Conservation (phyloP, 2,113 vertebrate species). For the Motacilla tschutschensis region DNA sequence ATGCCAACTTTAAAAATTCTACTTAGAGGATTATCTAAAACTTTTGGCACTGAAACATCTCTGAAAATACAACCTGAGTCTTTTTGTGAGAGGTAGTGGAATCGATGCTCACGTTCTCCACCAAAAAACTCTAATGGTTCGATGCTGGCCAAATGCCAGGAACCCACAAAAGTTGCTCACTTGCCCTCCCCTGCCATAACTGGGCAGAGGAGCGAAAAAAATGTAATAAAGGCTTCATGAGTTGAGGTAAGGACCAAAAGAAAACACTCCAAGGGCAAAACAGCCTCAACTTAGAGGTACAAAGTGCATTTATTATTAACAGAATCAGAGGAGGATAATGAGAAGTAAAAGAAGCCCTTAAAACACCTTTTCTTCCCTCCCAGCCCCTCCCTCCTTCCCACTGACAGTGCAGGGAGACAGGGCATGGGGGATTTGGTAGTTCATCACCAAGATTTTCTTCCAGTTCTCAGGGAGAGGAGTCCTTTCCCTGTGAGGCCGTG, state of each 20-base stretch:
- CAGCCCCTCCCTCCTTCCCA: neutral
- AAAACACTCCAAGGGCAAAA: neutral
- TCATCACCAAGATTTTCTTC: neutral
- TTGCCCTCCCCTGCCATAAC: neutral
- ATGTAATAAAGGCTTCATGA: neutral
- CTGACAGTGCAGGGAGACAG: accelerated
- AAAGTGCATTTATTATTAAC: neutral
- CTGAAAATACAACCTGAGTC: neutral
- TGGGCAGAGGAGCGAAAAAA: neutral
- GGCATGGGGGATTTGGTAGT: neutral
- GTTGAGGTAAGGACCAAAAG: neutral
- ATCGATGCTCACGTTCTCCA: neutral
- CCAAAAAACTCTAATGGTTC: neutral
- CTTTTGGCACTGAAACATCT: neutral
- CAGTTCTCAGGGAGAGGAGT: neutral
- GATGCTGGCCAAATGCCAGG: neutral
- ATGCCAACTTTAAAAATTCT: neutral
- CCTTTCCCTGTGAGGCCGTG: neutral
- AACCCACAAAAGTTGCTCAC: accelerated
- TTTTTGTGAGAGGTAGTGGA: neutral
- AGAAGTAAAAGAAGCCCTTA: neutral
- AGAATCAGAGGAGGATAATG: neutral
- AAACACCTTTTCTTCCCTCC: neutral
- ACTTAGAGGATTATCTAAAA: neutral
- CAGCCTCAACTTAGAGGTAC: neutral